Conservation (phyloP, 2,797 vertebrate genomes). For the Corythornis leucogaster region DNA sequence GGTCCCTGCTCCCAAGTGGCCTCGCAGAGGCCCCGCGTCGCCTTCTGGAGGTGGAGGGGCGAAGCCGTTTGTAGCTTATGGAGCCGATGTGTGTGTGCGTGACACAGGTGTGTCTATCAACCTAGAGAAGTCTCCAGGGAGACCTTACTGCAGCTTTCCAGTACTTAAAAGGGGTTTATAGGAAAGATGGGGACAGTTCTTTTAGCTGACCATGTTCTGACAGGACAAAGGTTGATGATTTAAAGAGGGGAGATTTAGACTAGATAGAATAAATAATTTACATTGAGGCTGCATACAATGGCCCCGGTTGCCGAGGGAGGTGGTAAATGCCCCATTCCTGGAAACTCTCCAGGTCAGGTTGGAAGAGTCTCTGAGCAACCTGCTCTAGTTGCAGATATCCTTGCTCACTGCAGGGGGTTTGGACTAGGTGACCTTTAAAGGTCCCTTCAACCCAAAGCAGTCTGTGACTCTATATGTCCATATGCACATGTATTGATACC, state of each 20-base stretch:
- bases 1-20: neutral
- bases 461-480: neutral
- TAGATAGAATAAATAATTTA: neutral
- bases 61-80: neutral
- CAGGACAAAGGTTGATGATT: neutral
- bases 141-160: neutral
- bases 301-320: neutral
- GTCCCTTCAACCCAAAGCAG: neutral
- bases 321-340: neutral
- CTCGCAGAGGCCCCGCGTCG: neutral
- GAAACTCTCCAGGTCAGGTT: neutral
- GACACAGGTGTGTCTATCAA: neutral
- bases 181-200: neutral
- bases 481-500: fast-evolving
- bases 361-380: neutral
- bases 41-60: too few relatives aligned
- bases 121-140: neutral
- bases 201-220: neutral
- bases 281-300: neutral
- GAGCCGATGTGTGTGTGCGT: neutral
- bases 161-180: too few relatives aligned
- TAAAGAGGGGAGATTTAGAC: too few relatives aligned
- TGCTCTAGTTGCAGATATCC: neutral
- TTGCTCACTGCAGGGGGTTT: neutral
- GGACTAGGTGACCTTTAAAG: neutral